Percentiles rank a stretch among this genome's conserved stretches.
Conservation (phyloP, 1,140 invertebrate species). For the Plodia interpunctella region DNA sequence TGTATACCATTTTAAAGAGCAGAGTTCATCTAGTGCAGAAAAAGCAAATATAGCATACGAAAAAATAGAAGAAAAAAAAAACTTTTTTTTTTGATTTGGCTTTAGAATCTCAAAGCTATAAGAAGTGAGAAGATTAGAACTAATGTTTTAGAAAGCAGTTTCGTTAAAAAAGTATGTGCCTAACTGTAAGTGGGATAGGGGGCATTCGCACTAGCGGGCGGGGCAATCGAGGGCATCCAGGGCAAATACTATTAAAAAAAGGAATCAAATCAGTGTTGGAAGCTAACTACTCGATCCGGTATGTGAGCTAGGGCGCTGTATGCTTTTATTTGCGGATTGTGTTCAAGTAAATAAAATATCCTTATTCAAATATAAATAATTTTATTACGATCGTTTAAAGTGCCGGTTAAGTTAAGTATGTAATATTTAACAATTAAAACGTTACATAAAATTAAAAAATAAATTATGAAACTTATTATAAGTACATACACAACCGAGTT, state of each 20-base stretch:
- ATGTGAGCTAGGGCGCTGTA: slow-evolving; percentile 64
- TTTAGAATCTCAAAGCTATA: slow-evolving; percentile 61
- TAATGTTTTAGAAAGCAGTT: slow-evolving; percentile 54
- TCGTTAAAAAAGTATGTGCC: slow-evolving; percentile 58
- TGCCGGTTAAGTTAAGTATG: slow-evolving; percentile 73
- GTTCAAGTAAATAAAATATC: slow-evolving; percentile 64
- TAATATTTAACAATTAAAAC: slow-evolving; percentile 54
- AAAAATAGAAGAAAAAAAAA: background rate
- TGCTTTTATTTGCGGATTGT: slow-evolving; percentile 24
- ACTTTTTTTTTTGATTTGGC: slow-evolving; percentile 32
- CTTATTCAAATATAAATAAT: slow-evolving; percentile 66
- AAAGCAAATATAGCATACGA: background rate
- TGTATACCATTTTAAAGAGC: too few relatives aligned
- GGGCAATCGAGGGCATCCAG: slow-evolving; percentile 70
- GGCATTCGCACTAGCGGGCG: slow-evolving; percentile 73
- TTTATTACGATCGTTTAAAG: slow-evolving; percentile 71
- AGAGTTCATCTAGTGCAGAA: background rate
- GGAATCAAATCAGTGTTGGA: slow-evolving; percentile 52
- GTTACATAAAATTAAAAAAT: slow-evolving; percentile 62
- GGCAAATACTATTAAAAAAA: slow-evolving; percentile 60
- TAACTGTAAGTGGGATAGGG: slow-evolving; percentile 61
- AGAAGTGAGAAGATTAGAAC: slow-evolving; percentile 47
- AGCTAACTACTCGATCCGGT: slow-evolving; percentile 70
- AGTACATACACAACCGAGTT: slow-evolving; percentile 75
- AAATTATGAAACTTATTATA: slow-evolving; percentile 69